Evolutionary conservation across 2,888 invertebrate species (phyloP).

Genomic region (Diachrysia chrysitis): DNA sequence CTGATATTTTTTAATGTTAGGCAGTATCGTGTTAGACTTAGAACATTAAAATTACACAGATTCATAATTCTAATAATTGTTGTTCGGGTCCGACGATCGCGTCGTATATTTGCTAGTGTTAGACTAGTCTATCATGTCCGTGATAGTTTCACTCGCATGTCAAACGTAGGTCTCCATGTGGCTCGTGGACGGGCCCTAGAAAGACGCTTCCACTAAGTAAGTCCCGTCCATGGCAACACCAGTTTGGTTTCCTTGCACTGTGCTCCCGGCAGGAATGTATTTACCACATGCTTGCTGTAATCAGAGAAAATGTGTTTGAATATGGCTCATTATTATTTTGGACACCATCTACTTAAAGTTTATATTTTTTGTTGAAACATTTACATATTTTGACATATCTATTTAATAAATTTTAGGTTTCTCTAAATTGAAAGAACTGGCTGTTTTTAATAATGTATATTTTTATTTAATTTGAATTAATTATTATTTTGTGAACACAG

Average conservation of each 20-base stretch:
- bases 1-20: conserved; percentile 79
- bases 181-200: conserved; percentile 89
- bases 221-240: conserved; percentile 95
- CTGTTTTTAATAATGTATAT: background rate
- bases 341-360: background rate
- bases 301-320: conserved; percentile 51
- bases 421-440: background rate
- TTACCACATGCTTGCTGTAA: conserved; percentile 95
- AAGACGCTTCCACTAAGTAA: conserved; percentile 95
- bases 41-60: conserved; percentile 75
- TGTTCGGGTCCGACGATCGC: conserved; percentile 56
- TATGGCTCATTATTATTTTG: conserved; percentile 2
- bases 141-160: conserved; percentile 59
- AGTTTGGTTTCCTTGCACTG: conserved; percentile 94
- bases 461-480: background rate
- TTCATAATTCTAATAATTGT: conserved; percentile 84
- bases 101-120: conserved; percentile 47
- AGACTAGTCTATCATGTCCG: conserved; percentile 57
- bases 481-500: background rate
- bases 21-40: conserved; percentile 86
- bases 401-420: background rate
- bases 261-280: conserved; percentile 95
- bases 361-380: background rate
- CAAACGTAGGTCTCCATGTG: conserved; percentile 84
- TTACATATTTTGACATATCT: background rate